These are phyloP conservation scores for Ochropleura plecta DNA, from an alignment of 2,888 invertebrate species.

Conservation along the genomic window DNA sequence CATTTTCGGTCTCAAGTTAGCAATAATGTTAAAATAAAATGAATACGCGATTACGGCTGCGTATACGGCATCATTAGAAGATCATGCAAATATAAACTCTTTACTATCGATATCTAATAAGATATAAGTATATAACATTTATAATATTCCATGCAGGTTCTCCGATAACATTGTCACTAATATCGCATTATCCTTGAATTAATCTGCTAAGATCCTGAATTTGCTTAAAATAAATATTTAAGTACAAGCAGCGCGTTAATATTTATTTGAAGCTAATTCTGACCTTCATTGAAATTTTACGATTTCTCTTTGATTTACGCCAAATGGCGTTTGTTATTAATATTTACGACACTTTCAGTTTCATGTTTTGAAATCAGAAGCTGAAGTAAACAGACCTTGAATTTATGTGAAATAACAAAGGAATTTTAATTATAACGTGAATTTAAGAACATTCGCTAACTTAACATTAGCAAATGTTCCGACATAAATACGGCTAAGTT, in stretches of 20 bases:
- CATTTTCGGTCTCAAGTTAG: not conserved
- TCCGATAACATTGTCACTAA: not conserved
- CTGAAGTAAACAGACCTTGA: not conserved
- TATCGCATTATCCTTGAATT: not conserved
- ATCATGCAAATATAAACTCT: not conserved
- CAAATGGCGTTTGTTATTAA: slow-evolving; percentile 6
- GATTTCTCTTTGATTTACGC: slow-evolving; percentile 6
- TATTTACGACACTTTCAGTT: slow-evolving; percentile 35
- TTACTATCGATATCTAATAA: no score
- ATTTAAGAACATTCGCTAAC: not conserved
- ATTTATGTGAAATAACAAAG: not conserved
- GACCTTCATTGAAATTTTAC: slow-evolving; percentile 1
- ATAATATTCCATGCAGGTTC: not conserved
- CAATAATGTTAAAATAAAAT: not conserved
- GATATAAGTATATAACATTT: no score
- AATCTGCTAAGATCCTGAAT: not conserved
- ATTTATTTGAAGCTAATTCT: no score
- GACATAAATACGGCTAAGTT: no score
- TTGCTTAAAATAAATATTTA: slow-evolving; percentile 1
- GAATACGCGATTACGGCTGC: not conserved
- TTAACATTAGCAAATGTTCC: no score
- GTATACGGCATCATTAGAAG: not conserved
- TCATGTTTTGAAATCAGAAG: slow-evolving; percentile 7
- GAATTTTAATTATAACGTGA: not conserved
- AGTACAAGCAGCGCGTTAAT: not conserved